A percentile compares a stretch with the other conserved stretches of the same genome.
phyloP scores from a whole-genome alignment of 2,888 invertebrate species.

The Epirrhoe alternata region DNA sequence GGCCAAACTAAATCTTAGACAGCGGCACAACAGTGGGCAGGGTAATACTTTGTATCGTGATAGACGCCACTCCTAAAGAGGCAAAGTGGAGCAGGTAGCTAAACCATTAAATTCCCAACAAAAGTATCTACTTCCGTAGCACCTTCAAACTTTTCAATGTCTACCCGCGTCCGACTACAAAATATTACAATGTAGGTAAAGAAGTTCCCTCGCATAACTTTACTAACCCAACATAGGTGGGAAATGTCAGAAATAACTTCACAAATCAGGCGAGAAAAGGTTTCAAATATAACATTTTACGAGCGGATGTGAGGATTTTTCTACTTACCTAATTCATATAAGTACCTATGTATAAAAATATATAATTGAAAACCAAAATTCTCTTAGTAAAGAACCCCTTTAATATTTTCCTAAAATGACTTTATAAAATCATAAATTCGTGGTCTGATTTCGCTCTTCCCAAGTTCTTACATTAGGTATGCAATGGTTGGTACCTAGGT shows the following conservation, averaged over 20 bases:
- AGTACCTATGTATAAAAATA: background rate
- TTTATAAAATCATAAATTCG: no score
- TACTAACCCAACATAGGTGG: background rate
- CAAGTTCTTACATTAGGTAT: no score
- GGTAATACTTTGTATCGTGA: background rate
- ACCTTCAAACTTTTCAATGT: conserved; percentile 15
- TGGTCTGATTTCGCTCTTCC: no score
- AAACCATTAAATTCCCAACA: conserved; percentile 5
- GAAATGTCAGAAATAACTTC: conserved; percentile 3
- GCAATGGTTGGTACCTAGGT: no score
- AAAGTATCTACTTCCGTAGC: conserved; percentile 1
- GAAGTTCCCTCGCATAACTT: conserved; percentile 6
- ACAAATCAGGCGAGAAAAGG: background rate
- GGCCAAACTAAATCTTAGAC: background rate
- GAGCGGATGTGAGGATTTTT: background rate
- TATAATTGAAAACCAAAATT: no score
- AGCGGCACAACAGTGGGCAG: background rate
- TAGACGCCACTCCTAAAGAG: background rate
- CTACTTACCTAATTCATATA: background rate
- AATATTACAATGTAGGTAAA: conserved; percentile 16
- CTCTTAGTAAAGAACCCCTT: no score
- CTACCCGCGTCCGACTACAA: conserved; percentile 9
- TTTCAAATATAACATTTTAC: background rate
- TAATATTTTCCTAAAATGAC: no score
- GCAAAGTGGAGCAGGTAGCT: background rate